A percentile compares a stretch with the other conserved stretches of the same genome.
Conservation (phyloP, 2,113 vertebrate genomes). For the Canis aureus region DNA sequence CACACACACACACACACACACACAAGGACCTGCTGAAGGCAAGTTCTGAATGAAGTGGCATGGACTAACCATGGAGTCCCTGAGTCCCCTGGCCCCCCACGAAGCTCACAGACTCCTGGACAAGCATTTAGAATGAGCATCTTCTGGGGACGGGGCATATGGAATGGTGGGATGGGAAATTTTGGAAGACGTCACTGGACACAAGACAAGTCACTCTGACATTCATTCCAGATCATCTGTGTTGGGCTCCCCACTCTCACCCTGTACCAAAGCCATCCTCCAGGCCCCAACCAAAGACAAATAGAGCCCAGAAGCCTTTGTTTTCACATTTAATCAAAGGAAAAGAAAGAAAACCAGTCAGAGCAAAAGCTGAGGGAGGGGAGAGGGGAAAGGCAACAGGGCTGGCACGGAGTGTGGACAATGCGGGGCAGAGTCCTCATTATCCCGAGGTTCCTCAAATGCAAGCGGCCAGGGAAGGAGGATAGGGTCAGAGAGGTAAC, state of each 20-base stretch:
- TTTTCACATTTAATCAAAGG: conserved; percentile 77
- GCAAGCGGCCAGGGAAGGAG: background rate
- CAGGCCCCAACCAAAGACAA: background rate
- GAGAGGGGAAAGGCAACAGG: background rate
- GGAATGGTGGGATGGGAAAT: background rate
- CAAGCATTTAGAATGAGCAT: background rate
- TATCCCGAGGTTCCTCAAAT: background rate
- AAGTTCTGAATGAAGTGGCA: background rate
- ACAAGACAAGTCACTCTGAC: too few relatives aligned
- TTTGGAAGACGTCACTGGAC: background rate
- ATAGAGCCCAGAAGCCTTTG: conserved; percentile 30
- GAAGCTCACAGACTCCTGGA: background rate
- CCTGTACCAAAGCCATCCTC: background rate
- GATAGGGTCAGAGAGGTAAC: background rate
- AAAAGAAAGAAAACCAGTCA: conserved; percentile 64
- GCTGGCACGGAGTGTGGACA: background rate
- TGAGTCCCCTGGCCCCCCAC: fast-evolving
- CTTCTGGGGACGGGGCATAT: background rate
- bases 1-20: too few relatives aligned
- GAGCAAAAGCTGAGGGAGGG: conserved; percentile 23
- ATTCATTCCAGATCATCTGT: background rate
- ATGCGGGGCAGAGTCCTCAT: background rate
- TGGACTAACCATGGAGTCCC: background rate
- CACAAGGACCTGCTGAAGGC: background rate
- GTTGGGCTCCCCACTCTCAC: background rate